Conservation (phyloP, 2,797 vertebrate species). For the Pachyuromys duprasi region DNA sequence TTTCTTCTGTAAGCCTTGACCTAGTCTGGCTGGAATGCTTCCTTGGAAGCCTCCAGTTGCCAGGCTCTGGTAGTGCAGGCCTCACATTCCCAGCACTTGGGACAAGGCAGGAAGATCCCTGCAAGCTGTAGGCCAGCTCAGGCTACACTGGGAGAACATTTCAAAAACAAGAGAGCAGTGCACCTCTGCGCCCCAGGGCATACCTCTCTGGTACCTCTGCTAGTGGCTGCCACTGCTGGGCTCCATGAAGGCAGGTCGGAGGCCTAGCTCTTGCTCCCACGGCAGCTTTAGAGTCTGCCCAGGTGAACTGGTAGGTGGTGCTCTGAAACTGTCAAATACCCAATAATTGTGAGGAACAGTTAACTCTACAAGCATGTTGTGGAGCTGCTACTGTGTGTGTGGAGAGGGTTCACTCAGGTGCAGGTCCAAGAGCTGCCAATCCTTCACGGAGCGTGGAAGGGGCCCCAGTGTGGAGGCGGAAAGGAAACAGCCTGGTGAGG, state of each 20-base stretch:
- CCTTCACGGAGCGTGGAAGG: neutral
- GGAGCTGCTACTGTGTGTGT: neutral
- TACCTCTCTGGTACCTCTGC: neutral
- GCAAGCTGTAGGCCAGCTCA: neutral
- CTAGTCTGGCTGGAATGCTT: neutral
- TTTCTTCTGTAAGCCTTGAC: neutral
- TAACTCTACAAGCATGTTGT: neutral
- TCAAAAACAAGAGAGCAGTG: neutral
- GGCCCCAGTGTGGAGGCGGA: neutral
- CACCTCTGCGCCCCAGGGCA: neutral
- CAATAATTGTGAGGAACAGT: neutral
- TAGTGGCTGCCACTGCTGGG: fast-evolving
- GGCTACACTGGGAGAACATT: neutral
- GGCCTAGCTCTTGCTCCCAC: neutral
- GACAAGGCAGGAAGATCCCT: neutral
- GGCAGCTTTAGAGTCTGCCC: neutral
- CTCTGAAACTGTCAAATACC: neutral
- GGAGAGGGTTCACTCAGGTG: neutral
- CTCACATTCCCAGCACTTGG: neutral
- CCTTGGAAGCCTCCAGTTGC: neutral
- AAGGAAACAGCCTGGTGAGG: neutral
- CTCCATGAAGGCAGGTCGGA: neutral
- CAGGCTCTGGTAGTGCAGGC: neutral
- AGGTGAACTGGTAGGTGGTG: neutral
- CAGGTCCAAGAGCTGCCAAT: neutral